A percentile compares a stretch with the other conserved stretches of the same genome.
phyloP scores from a whole-genome alignment of 2,888 invertebrate species.

The Eupithecia centaureata region DNA sequence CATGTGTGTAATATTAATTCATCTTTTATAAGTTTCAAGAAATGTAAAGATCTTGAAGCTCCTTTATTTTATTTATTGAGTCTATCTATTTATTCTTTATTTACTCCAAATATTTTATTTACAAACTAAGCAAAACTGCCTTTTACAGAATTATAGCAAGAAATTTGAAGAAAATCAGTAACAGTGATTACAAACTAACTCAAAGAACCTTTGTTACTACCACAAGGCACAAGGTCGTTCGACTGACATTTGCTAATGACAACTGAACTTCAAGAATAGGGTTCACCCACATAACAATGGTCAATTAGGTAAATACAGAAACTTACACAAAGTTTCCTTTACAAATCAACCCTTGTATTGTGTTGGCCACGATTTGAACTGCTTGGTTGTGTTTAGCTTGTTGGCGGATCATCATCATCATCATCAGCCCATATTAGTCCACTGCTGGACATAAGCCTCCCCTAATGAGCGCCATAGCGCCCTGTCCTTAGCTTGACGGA shows the following conservation, averaged over 20 bases:
- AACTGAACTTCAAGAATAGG: background rate
- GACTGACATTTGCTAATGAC: conserved; percentile 2
- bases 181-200: background rate
- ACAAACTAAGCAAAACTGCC: background rate
- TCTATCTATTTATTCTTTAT: too few relatives aligned
- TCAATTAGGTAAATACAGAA: conserved; percentile 9
- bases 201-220: background rate
- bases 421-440: too few relatives aligned
- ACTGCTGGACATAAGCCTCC: too few relatives aligned
- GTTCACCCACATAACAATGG: conserved; percentile 3
- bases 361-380: background rate
- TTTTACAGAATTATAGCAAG: background rate
- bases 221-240: background rate
- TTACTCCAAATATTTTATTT: too few relatives aligned
- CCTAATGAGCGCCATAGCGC: too few relatives aligned
- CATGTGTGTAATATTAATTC: background rate
- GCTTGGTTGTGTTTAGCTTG: background rate
- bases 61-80: too few relatives aligned
- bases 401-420: background rate
- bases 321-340: background rate
- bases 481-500: too few relatives aligned
- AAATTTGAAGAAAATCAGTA: background rate
- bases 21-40: background rate
- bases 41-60: too few relatives aligned
- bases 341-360: conserved; percentile 7